Evolutionary conservation across 2,113 vertebrate genomes (phyloP).

Genomic region (Pyxicephalus adspersus): DNA sequence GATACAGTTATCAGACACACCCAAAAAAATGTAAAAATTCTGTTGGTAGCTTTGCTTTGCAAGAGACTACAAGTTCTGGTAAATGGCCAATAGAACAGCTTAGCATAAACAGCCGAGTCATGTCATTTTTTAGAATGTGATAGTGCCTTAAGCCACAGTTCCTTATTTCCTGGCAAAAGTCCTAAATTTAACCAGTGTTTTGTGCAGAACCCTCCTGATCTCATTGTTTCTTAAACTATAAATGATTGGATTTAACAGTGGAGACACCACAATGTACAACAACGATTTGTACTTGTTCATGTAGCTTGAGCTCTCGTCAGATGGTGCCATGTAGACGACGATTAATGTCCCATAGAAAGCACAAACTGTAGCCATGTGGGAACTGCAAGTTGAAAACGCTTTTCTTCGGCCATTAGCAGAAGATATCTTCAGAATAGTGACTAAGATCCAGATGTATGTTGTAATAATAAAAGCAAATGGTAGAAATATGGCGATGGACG

Average conservation of each 20-base stretch:
- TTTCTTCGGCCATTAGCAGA: constrained; percentile 3
- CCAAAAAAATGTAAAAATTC: too few relatives aligned
- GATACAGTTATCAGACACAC: too few relatives aligned
- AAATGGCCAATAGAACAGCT: too few relatives aligned
- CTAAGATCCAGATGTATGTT: constrained; percentile 16
- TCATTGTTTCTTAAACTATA: constrained; percentile 62
- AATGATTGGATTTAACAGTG: constrained; percentile 56
- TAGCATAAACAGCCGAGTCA: too few relatives aligned
- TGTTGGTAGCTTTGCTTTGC: too few relatives aligned
- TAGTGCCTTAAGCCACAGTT: too few relatives aligned
- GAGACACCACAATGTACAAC: constrained; percentile 54
- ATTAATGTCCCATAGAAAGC: constrained; percentile 58
- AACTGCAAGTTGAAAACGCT: constrained; percentile 60
- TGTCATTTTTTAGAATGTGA: too few relatives aligned
- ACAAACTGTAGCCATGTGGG: constrained; percentile 54
- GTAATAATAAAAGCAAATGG: not conserved
- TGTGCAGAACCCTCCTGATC: constrained; percentile 18
- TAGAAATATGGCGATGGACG: not conserved
- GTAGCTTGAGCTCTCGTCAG: constrained; percentile 8
- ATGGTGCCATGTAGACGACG: constrained; percentile 53
- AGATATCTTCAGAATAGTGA: too few relatives aligned
- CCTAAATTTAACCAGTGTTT: too few relatives aligned
- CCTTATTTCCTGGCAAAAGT: too few relatives aligned
- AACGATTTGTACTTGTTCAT: constrained; percentile 56
- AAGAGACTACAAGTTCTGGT: too few relatives aligned